These are phyloP conservation scores for Nesidiocoris tenuis DNA, from an alignment of 2,888 invertebrate genomes.

Conservation along the genomic window DNA sequence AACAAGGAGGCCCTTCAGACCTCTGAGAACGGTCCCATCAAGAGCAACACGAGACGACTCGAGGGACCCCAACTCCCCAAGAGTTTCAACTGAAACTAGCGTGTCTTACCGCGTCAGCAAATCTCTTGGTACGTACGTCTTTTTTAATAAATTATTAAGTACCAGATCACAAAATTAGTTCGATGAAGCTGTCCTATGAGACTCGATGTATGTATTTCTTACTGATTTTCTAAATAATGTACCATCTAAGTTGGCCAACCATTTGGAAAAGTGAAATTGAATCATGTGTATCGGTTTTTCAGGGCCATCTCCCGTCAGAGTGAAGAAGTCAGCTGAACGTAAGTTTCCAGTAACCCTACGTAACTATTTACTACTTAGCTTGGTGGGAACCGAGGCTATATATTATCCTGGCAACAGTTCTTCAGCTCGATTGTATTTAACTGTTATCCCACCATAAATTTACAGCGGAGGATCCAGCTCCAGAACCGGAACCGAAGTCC, in stretches of 20 bases:
- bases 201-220: too few species aligned
- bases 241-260: too few species aligned
- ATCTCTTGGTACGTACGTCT: slow-evolving; percentile 49
- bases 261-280: too few species aligned
- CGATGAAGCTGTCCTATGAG: too few species aligned
- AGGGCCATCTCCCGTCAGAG: not conserved
- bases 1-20: slow-evolving; percentile 54
- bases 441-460: too few species aligned
- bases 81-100: slow-evolving; percentile 51
- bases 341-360: not conserved
- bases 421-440: not conserved
- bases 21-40: slow-evolving; percentile 46
- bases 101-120: slow-evolving; percentile 52
- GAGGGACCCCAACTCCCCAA: slow-evolving; percentile 45
- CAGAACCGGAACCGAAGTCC: slow-evolving; percentile 55
- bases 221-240: too few species aligned
- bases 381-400: not conserved
- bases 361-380: not conserved
- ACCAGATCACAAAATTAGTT: too few species aligned
- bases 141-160: not conserved
- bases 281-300: too few species aligned
- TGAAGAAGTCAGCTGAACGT: slow-evolving; percentile 1
- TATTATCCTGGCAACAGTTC: not conserved
- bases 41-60: slow-evolving; percentile 47
- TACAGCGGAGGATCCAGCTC: slow-evolving; percentile 53